phyloP scores from a whole-genome alignment of 1,140 invertebrate genomes.

The Chironomus tepperi region DNA sequence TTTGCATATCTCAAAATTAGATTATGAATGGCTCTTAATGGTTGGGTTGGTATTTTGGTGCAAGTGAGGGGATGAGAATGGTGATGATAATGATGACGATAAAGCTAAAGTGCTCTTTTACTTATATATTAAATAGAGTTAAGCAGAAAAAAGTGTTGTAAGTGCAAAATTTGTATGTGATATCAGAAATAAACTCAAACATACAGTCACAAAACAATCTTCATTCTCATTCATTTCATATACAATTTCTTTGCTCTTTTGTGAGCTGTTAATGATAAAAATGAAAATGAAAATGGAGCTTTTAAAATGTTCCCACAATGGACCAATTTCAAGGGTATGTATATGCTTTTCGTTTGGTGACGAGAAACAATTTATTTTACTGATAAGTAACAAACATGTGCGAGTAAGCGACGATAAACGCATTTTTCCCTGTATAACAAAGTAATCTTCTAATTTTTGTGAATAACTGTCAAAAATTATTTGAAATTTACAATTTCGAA shows the following conservation, averaged over 20 bases:
- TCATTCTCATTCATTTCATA: background rate
- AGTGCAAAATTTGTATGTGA: background rate
- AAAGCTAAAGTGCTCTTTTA: background rate
- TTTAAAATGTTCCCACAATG: slow-evolving; percentile 21
- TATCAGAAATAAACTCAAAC: background rate
- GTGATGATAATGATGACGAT: background rate
- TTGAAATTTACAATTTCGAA: too few species aligned
- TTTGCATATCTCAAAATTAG: background rate
- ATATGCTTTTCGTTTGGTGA: too few species aligned
- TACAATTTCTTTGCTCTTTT: background rate
- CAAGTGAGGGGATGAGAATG: background rate
- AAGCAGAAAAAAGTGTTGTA: background rate
- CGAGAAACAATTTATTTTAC: too few species aligned
- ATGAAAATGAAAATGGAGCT: background rate
- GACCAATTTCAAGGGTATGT: slow-evolving; percentile 1
- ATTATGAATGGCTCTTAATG: background rate
- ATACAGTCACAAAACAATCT: background rate
- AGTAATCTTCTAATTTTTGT: too few species aligned
- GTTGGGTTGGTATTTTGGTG: background rate
- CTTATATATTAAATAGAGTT: background rate
- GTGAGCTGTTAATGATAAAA: background rate
- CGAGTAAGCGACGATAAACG: background rate
- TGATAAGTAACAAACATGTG: too few species aligned
- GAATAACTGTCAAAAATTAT: too few species aligned
- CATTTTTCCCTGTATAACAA: background rate